Percentiles rank a stretch among this genome's conserved stretches.
Conservation (phyloP, 2,113 vertebrate genomes). For the Hemichromis elongatus region DNA sequence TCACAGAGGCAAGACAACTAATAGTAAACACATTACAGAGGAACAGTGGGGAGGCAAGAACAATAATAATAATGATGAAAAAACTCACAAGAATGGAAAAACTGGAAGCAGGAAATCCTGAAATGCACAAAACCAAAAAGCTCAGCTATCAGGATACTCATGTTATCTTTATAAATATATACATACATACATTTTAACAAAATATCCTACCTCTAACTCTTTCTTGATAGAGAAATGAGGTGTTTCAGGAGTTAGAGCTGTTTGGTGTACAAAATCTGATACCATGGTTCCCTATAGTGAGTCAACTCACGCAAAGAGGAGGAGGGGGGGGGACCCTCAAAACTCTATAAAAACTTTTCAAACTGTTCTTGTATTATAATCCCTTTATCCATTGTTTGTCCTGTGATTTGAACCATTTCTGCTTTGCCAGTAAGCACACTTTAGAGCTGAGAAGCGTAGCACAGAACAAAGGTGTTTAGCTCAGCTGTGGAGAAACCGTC, state of each 20-base stretch:
- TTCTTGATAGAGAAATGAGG: rapidly evolving
- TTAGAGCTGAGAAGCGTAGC: not conserved
- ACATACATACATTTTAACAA: not conserved
- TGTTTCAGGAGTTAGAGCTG: not conserved
- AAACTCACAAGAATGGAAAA: not conserved
- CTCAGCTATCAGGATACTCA: not conserved
- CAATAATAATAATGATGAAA: not conserved
- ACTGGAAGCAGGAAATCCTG: not conserved
- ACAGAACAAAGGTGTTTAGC: not conserved
- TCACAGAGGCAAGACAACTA: not conserved
- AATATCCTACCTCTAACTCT: not conserved
- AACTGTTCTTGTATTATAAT: not conserved
- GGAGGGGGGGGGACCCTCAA: not conserved
- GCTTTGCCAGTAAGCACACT: not conserved
- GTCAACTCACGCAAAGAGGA: not conserved
- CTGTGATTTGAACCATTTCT: not conserved
- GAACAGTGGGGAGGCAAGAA: not conserved
- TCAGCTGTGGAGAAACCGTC: not conserved
- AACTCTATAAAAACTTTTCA: not conserved
- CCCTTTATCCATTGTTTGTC: not conserved
- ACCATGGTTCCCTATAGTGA: not conserved
- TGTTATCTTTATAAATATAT: not conserved
- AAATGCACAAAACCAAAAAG: not conserved
- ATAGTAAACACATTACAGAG: not conserved
- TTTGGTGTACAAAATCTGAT: not conserved